These are phyloP conservation scores for Yponomeuta plumbellus DNA, from an alignment of 2,888 invertebrate species.

Conservation along the genomic window DNA sequence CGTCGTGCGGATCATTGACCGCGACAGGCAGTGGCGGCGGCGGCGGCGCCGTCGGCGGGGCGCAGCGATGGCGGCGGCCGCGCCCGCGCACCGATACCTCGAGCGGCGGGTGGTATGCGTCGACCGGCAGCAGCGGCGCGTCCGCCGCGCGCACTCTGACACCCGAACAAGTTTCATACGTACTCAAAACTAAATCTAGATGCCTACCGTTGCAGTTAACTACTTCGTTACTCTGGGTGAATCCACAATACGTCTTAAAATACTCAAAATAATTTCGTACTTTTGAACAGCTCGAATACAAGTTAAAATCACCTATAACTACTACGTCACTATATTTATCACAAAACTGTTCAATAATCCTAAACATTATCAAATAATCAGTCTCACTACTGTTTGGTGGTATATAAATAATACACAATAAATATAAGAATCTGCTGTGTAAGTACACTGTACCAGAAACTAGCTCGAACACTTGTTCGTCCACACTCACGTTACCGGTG, in stretches of 20 bases:
- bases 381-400: background rate
- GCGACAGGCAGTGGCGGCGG: background rate
- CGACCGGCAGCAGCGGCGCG: constrained; percentile 2
- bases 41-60: background rate
- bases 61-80: background rate
- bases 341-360: background rate
- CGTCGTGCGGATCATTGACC: background rate
- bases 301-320: constrained; percentile 10
- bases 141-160: background rate
- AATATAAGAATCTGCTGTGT: background rate
- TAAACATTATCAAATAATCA: constrained; percentile 5
- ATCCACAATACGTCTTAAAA: constrained; percentile 1
- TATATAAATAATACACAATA: constrained; percentile 9
- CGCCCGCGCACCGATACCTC: background rate
- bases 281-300: background rate
- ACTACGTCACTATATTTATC: background rate
- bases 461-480: background rate
- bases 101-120: background rate
- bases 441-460: background rate
- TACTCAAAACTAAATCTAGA: constrained; percentile 2
- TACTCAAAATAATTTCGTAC: background rate
- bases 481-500: background rate
- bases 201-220: background rate
- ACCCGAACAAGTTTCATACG: background rate
- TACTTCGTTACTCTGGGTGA: background rate